Base-by-base conservation (phyloP, 2,888 invertebrate genomes). In the Seira musarum region DNA sequence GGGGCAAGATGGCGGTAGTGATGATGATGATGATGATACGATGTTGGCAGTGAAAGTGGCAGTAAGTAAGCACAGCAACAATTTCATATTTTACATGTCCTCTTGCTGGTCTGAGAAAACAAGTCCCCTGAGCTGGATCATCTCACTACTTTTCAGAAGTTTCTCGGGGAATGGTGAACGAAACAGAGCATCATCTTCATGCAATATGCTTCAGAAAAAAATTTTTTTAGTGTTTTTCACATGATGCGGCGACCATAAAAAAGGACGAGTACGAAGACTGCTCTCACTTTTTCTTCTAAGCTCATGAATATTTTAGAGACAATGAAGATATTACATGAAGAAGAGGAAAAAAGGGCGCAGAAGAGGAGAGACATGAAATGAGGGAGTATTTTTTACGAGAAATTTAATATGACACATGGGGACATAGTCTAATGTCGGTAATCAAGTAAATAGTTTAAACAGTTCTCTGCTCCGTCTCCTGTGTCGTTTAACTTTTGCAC, bases 401-500 rank as follows among this genome's bases (percentile, higher is more conserved):
- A 71, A 40, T 68, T 49, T 79, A 79, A 79, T 79, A 73, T 79
- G 79, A 73, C 79, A 79, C 72, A 79, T 79, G 72, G 73, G 79
- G 73, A 79, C 79, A 73, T 69, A 73, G 73, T 79, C 67, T 68
- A 68, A 79, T 79, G 78, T 65, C 49, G 72, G 53, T 72, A 79
- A 68, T 79, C 79, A 68, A 73, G 73, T 79, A 79, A 73, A 79
- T 73, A 60, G 77, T 77, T 77, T 77, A 70, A 77, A 78, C 65
- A 67, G 57, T 35, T 24, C 61, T 24, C 53, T 25, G 13, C 49
- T 49, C 49, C 15, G 49, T 49, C 13, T 13, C 13, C 49, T 49
- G 49, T 13, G 49, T 49, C 49, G 49, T 49, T 49, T 49, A 49
- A 49, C 49, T 49, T 49, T 49, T 49, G 49, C 49, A 49, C 49